Base-by-base conservation (phyloP, 2,797 vertebrate species). In the Okamejei kenojei region DNA sequence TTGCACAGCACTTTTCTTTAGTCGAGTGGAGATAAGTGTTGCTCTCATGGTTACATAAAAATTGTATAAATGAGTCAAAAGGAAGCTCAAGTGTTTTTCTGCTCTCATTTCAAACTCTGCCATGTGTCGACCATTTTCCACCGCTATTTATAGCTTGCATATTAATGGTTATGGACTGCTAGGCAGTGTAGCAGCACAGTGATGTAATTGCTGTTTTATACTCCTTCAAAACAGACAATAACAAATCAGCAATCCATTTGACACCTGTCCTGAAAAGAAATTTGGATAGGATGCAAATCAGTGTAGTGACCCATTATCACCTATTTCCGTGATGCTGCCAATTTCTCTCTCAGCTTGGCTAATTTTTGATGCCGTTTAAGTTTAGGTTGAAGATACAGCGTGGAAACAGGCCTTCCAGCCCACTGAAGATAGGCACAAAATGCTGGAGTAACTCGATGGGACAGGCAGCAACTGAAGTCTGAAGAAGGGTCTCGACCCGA, bases 11-110 rank as follows among this genome's bases (percentile, higher is more conserved):
- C 15, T 86, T 86, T 63, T 58, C 13, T 23, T n/a, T 17, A 63
- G 26, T 19, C 58, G 68, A 88, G 61, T 65, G 19, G n/a, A 32
- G 26, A 84, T 61, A 82, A 82, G 81, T 84, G 81, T 2, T 61
- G 81, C 81, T 84, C 58, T 84, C 81, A 61, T 61, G 54, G 23
- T 61, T 84, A 10, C 81, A 61, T 61, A 58, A 84, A 32, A 88
- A 88, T 58, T n/a, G 17, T 86, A 86, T 65, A 86, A 82, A 63
- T 15, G 61, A 88, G 45, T 84, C 81, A 84, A 65, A 88, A 35
- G 35, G 15, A 15, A 65, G 9, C 26, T 58, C 32, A 65, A 88
- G 65, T 19, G 35, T 38, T 79, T 79, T 2, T 88, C 5, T 68
- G 7, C 65, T 68, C 5, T 88, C n/a, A 35, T 19, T 7, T 21